Conservation (phyloP, 2,113 vertebrate genomes). For the Panthera tigris region DNA sequence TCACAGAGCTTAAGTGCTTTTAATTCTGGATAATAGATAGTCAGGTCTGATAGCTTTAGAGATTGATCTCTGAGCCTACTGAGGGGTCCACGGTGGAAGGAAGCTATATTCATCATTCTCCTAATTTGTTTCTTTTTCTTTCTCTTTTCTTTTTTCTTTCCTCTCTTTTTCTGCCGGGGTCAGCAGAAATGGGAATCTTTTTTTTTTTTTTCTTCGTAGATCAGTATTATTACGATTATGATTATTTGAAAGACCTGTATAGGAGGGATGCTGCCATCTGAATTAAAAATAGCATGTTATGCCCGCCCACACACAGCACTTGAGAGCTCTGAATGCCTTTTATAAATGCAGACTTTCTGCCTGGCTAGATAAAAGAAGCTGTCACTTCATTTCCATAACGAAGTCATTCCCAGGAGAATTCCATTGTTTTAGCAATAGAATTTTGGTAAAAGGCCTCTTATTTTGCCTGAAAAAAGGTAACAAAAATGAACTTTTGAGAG, state of each 20-base stretch:
- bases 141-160: neutral
- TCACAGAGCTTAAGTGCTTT: slow-evolving; percentile 37
- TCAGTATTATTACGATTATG: slow-evolving; percentile 84
- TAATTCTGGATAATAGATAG: neutral
- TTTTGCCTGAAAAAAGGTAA: slow-evolving; percentile 85
- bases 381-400: slow-evolving; percentile 87
- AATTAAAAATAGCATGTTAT: slow-evolving; percentile 88
- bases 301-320: slow-evolving; percentile 86
- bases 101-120: slow-evolving; percentile 24
- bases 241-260: slow-evolving; percentile 84
- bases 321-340: slow-evolving; percentile 84
- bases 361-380: slow-evolving; percentile 87
- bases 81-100: neutral
- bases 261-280: slow-evolving; percentile 82
- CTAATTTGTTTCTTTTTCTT: neutral
- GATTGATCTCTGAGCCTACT: neutral
- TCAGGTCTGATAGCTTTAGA: neutral
- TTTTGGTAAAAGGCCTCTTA: slow-evolving; percentile 85
- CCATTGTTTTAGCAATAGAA: slow-evolving; percentile 88
- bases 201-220: slow-evolving; percentile 65
- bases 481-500: slow-evolving; percentile 84
- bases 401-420: slow-evolving; percentile 85
- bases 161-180: slow-evolving; percentile 70
- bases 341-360: slow-evolving; percentile 87
- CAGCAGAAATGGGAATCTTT: slow-evolving; percentile 77